Percentiles rank a stretch among this genome's conserved stretches.
phyloP scores from a whole-genome alignment of 2,113 vertebrate genomes.

The Channa maculata region DNA sequence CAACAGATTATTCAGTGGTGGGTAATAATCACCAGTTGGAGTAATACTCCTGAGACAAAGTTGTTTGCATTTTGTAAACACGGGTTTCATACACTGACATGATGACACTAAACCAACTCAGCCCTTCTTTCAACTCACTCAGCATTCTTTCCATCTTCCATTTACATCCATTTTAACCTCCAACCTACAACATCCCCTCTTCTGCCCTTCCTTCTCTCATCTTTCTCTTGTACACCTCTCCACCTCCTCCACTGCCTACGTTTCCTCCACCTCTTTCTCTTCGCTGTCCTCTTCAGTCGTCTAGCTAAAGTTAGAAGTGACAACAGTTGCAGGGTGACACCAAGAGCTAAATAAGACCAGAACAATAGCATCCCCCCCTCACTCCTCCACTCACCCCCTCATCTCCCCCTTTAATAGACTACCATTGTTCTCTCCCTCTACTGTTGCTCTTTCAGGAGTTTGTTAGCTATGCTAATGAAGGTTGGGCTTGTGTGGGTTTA shows the following conservation, averaged over 20 bases:
- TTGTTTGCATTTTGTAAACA: too few relatives aligned
- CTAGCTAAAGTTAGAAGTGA: slow-evolving; percentile 85
- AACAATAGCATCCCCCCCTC: slow-evolving; percentile 71
- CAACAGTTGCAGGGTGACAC: slow-evolving; percentile 84
- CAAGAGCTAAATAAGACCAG: slow-evolving; percentile 78
- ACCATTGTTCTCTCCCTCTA: slow-evolving; percentile 73
- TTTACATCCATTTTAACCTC: slow-evolving; percentile 6
- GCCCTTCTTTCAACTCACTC: neutral
- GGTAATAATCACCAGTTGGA: too few relatives aligned
- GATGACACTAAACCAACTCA: too few relatives aligned
- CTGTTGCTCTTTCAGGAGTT: slow-evolving; percentile 77
- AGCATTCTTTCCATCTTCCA: slow-evolving; percentile 32
- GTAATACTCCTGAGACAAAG: too few relatives aligned
- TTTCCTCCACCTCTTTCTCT: slow-evolving; percentile 49
- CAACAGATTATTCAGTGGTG: too few relatives aligned
- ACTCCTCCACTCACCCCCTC: slow-evolving; percentile 45
- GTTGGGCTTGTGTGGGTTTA: slow-evolving; percentile 71
- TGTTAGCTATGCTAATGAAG: slow-evolving; percentile 81
- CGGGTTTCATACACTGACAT: too few relatives aligned
- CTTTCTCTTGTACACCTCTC: neutral
- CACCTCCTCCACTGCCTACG: slow-evolving; percentile 16
- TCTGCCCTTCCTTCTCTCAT: slow-evolving; percentile 13
- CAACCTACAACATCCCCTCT: slow-evolving; percentile 13
- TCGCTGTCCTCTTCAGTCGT: slow-evolving; percentile 67
- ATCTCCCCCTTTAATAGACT: slow-evolving; percentile 78